These are phyloP conservation scores for Coenonympha glycerion DNA, from an alignment of 2,888 invertebrate genomes.

Conservation along the genomic window DNA sequence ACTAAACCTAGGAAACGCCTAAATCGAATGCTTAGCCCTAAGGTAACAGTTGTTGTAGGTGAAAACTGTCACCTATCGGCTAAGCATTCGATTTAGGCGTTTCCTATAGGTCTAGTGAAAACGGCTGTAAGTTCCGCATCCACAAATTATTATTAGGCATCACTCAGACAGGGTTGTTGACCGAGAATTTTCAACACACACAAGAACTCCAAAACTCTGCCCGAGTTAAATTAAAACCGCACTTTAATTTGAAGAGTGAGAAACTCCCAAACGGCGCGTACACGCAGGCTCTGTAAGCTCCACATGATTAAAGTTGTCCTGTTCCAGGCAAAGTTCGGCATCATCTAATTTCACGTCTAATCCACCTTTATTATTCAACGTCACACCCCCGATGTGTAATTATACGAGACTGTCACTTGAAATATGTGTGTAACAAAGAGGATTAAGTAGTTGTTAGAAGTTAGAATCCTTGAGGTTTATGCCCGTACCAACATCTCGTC, in stretches of 20 bases:
- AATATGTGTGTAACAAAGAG: background rate
- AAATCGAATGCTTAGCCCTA: no score
- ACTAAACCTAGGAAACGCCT: no score
- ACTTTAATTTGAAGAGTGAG: background rate
- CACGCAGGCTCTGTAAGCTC: constrained; percentile 22
- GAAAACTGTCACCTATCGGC: no score
- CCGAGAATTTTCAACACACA: no score
- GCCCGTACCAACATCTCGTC: no score
- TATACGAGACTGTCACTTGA: constrained; percentile 2
- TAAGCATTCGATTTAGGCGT: no score
- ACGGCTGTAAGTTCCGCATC: no score
- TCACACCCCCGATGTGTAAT: constrained; percentile 26
- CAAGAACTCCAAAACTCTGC: no score
- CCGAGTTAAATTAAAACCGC: no score
- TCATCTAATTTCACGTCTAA: constrained; percentile 28
- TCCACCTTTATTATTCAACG: constrained; percentile 31
- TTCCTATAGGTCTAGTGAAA: no score
- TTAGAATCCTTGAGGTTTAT: background rate
- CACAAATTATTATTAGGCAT: no score
- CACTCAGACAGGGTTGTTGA: background rate
- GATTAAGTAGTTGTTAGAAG: background rate
- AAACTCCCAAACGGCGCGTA: constrained; percentile 13
- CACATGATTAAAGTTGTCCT: constrained; percentile 30
- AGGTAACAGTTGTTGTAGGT: no score
- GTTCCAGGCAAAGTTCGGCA: constrained; percentile 27